Base-by-base conservation (phyloP, 2,113 vertebrate genomes). In the Ranitomeya imitator region DNA sequence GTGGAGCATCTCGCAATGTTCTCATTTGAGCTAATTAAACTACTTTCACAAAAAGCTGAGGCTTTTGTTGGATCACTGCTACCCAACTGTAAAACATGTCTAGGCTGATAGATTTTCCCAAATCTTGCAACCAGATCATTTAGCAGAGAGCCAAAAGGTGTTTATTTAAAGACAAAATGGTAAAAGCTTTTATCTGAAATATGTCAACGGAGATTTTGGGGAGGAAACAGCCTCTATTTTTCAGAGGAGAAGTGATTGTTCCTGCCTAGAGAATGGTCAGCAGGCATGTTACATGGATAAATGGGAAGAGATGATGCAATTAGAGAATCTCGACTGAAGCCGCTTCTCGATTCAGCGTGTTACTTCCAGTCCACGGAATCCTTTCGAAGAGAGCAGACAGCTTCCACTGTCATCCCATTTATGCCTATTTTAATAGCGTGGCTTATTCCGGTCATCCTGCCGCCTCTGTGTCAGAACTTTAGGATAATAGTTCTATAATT, bases 361-460 rank as follows among this genome's bases (percentile, higher is more conserved):
- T 97, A 96, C 92, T 96, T 97, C 94, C 95, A 96, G 93, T 94
- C 93, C 93, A 96, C 85, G 92, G 95, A 94, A 92, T 91, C 95
- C 95, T 95, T 95, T 95, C 93, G 93, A 63, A 87, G 91, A 93
- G 92, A 90, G 93, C 93, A 91, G 90, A 94, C 93, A 95, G 93
- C 90, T 91, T 89, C 93, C 90, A 95, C 95, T 96, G 95, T 96
- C 94, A 93, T 89, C 81, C 86, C 91, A 92, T 93, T 93, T 90
- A 92, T 69, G 89, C 91, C 93, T 94, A 95, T 94, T 95, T 94
- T 92, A 95, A 93, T 93, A 92, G 93, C 93, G 91, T 91, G 91
- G 92, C 90, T 93, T 92, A 93, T 90, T 90, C 90, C 91, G 92
- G 90, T 91, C 89, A 93, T 86, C 90, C 90, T 85, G 67, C 52